Evolutionary conservation across 2,888 invertebrate species (phyloP), one percentile per base, ranked within the genome.

Genomic region (Charanyca ferruginea): DNA sequence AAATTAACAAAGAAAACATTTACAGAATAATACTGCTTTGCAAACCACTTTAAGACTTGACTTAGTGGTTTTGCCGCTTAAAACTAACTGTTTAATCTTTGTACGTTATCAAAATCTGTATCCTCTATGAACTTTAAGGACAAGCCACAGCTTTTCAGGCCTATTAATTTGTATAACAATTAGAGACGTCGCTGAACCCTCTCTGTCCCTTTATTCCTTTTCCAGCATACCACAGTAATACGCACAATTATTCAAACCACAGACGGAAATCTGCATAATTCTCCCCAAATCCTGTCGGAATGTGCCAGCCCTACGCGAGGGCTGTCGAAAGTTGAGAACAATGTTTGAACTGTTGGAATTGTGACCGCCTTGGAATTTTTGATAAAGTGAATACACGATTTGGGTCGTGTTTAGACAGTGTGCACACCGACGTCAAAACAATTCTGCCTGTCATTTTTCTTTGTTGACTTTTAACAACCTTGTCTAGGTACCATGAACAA

Each of bases 181-280:
- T 58, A 58, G 16, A 58, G 35, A 52, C 41, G 18, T 9, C 22
- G 13, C 57, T 42, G 51, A 67, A 67, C 51, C 20, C 28, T 32
- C 59, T 44, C 44, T 38, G 6, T 57, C 55, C 41, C 52, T 53
- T 70, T 54, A 68, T 57, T 55, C 47, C 35, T 32, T 22, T 32
- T n/a, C 41, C 35, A 35, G 53, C 45, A 75, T 61, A 47, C 48
- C 44, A 62, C 54, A 70, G 53, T 73, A 58, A 71, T 77, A 62
- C 62, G 22, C 49, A 54, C 73, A 63, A 63, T 73, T 77, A 73
- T 77, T 73, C 77, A 71, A 63, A 72, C 72, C 77, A 54, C 72
- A 77, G 64, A 71, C 23, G 32, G 25, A 48, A 73, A 77, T 73
- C 77, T 77, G 54, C 77, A 73, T 73, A 73, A 73, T 73, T 77